These are phyloP conservation scores for Melanerpes formicivorus DNA, from an alignment of 2,113 vertebrate species.

Conservation along the genomic window DNA sequence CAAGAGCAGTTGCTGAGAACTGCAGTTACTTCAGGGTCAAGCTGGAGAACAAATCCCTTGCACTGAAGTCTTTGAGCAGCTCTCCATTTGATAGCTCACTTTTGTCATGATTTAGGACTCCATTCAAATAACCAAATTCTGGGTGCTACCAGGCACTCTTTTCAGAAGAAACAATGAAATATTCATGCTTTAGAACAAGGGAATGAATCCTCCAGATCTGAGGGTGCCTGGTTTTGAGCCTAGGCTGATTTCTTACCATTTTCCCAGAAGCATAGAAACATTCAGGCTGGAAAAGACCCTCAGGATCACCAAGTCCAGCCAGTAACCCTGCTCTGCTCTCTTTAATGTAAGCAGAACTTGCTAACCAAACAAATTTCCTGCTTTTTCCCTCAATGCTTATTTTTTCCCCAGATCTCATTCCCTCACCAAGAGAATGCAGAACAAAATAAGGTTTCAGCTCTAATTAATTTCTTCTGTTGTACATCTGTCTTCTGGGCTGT, in stretches of 20 bases:
- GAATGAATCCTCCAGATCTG: neutral
- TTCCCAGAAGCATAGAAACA: too few relatives aligned
- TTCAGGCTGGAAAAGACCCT: too few relatives aligned
- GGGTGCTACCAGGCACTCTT: neutral
- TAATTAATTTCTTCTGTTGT: neutral
- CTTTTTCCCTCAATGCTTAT: neutral
- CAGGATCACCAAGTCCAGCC: too few relatives aligned
- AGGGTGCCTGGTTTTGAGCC: neutral
- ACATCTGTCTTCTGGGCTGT: neutral
- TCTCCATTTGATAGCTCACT: neutral
- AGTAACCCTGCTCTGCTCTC: too few relatives aligned
- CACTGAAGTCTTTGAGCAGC: neutral
- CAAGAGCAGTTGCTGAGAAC: neutral
- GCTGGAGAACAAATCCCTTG: neutral
- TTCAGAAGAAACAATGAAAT: neutral
- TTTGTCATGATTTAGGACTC: neutral
- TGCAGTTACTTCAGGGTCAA: neutral
- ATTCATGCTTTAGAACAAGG: neutral
- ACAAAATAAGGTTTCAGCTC: neutral
- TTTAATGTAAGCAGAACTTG: neutral
- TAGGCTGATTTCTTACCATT: neutral
- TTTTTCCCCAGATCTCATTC: neutral
- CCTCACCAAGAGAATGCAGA: neutral
- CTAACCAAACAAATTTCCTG: neutral
- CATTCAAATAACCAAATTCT: neutral